These are phyloP conservation scores for Andrena fulva DNA, from an alignment of 2,888 invertebrate species.

Conservation along the genomic window DNA sequence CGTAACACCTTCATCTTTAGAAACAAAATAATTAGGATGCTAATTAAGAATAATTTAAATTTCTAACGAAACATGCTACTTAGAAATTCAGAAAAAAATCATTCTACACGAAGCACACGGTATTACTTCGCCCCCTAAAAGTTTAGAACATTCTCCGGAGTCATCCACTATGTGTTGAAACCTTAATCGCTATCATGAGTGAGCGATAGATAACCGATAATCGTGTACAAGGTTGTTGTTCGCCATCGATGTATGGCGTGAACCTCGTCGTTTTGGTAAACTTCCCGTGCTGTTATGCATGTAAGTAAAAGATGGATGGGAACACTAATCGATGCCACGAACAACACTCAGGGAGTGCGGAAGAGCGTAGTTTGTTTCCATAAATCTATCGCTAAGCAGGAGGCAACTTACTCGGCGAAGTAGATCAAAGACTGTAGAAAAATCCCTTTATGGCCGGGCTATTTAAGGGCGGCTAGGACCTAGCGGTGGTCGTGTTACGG, in stretches of 20 bases:
- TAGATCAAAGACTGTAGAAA: not conserved
- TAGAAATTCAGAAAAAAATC: too few species aligned
- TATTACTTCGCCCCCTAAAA: too few species aligned
- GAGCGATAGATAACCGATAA: too few species aligned
- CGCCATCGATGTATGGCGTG: not conserved
- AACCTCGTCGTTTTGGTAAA: not conserved
- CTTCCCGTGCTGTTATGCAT: not conserved
- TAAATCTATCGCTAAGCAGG: not conserved
- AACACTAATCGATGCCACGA: not conserved
- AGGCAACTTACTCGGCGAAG: not conserved
- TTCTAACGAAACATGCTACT: too few species aligned
- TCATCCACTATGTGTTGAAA: too few species aligned
- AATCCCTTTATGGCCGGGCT: not conserved
- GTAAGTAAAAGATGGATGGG: not conserved
- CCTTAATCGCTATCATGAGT: too few species aligned
- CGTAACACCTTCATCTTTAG: not conserved
- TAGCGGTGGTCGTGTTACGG: constrained; percentile 19
- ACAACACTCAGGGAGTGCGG: not conserved
- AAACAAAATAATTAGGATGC: too few species aligned
- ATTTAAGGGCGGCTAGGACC: not conserved
- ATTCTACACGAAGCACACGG: too few species aligned
- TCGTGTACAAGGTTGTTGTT: not conserved
- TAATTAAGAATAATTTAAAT: too few species aligned
- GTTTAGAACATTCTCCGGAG: too few species aligned
- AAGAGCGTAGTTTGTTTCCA: constrained; percentile 25